Base-by-base conservation (phyloP, 2,888 invertebrate genomes). In the Nymphalis c-album region DNA sequence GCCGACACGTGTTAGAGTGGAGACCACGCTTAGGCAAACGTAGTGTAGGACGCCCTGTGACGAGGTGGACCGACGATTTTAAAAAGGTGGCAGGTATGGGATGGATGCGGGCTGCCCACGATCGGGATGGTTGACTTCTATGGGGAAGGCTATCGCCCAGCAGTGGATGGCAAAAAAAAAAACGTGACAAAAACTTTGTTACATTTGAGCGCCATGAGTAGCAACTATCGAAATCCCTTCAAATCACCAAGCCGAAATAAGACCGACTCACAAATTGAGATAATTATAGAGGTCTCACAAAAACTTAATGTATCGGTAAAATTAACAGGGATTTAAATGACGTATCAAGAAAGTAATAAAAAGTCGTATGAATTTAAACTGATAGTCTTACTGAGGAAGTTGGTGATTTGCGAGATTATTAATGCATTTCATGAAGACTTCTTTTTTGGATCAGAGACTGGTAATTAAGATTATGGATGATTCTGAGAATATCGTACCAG, bases 291-390 rank as follows among this genome's bases (percentile, higher is more conserved):
- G 8, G n/a, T 55, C 31, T n/a, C 31, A 18, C 26, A 53, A 53
- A 55, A 31, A 31, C n/a, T n/a, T 31, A 55, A 55, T n/a, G 31
- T 55, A 55, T 55, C 55, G 55, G 55, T 35, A 31, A 55, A 55
- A 35, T 31, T 31, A 55, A 55, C 55, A 55, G 55, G 8, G 55
- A 55, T 55, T 55, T 55, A 31, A 31, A 31, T 8, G 31, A 55
- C 55, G 55, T 55, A 31, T 17, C 31, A 35, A 8, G 31, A 35
- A 35, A 8, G 31, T n/a, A 17, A 31, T 55, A 59, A 68, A 68
- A 68, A 68, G 60, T 63, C 57, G 53, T 60, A 60, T 48, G 63
- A 63, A 68, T 68, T 68, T 68, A 63, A 68, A 63, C 63, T 68
- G 63, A 63, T 63, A 63, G 59, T 60, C 46, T 50, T 50, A 46